phyloP scores from a whole-genome alignment of 2,113 vertebrate genomes.

The Axis porcinus region DNA sequence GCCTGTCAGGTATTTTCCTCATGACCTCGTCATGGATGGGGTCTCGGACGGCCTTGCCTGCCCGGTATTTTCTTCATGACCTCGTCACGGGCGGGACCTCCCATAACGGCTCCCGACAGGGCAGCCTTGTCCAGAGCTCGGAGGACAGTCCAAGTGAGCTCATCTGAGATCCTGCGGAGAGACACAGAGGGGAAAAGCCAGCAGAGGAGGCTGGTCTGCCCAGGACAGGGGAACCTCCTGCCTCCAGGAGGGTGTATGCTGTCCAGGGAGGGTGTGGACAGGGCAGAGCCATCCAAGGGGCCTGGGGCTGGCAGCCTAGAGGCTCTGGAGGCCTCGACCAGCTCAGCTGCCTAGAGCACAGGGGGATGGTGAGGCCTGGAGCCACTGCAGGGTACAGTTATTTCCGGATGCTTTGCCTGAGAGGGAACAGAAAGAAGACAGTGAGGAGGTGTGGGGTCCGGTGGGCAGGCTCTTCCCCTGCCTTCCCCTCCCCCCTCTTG shows the following conservation, averaged over 20 bases:
- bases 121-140: fast-evolving
- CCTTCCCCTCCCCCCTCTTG: background rate
- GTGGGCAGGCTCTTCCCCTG: too few relatives aligned
- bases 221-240: fast-evolving
- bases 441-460: background rate
- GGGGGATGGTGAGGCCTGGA: background rate
- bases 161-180: background rate
- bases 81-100: too few relatives aligned
- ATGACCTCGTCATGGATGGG: too few relatives aligned
- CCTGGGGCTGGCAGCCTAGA: background rate
- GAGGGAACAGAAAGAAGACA: background rate
- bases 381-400: background rate
- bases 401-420: background rate
- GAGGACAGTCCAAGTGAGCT: too few relatives aligned
- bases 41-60: too few relatives aligned
- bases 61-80: too few relatives aligned
- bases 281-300: background rate
- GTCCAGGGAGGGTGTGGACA: background rate
- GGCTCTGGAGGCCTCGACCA: background rate
- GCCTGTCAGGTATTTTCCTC: too few relatives aligned
- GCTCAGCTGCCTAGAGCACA: background rate
- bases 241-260: background rate
- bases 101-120: too few relatives aligned
- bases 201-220: background rate
- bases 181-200: too few relatives aligned